Base-by-base conservation (phyloP, 2,888 invertebrate genomes). In the Lysandra coridon region DNA sequence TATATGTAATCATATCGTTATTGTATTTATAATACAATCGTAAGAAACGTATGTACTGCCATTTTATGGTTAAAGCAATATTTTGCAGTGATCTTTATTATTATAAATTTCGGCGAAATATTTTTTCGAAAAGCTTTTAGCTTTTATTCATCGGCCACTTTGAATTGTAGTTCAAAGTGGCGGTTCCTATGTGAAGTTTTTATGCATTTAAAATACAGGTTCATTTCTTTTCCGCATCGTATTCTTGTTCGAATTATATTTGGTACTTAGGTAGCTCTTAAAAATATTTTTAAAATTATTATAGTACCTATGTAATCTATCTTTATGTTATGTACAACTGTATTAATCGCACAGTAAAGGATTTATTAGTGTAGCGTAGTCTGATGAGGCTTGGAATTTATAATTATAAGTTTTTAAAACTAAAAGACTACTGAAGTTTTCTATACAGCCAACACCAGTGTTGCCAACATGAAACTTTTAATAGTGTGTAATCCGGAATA, bases 1-100 rank as follows among this genome's bases (percentile, higher is more conserved):
- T 94, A 93, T 88, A 88, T 87, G 89, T 91, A 86, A 85, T 92
- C 94, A 93, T 94, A 94, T 93, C 94, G 92, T 94, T 93, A 92
- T 92, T 92, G 92, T 92, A 91, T 92, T 92, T 78, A 84, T 90
- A 91, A 92, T 92, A 88, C 91, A 91, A 91, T 86, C 87, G 84
- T 83, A 82, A 82, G 79, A 83, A 81, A 82, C 82, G 12, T 82
- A 62, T 30, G 75, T 53, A 76, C 33, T 76, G 33, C 33, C 57
- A 33, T 57, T 57, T 57, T 53, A 33, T 76, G 53, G 76, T 57
- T 76, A 74, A 12, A 6, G 74, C 74, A 74, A 44, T 74, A 40
- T 76, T 33, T 17, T 76, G 30, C 30, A 53, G 49, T 76, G 33
- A 5, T 74, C 2, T 44, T n/a, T 44, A 10, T 23, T 44, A 3